These are phyloP conservation scores for Turritopsis dohrnii DNA, from an alignment of 30 jellyfish, hydroid and myxozoan species.

Conservation along the genomic window DNA sequence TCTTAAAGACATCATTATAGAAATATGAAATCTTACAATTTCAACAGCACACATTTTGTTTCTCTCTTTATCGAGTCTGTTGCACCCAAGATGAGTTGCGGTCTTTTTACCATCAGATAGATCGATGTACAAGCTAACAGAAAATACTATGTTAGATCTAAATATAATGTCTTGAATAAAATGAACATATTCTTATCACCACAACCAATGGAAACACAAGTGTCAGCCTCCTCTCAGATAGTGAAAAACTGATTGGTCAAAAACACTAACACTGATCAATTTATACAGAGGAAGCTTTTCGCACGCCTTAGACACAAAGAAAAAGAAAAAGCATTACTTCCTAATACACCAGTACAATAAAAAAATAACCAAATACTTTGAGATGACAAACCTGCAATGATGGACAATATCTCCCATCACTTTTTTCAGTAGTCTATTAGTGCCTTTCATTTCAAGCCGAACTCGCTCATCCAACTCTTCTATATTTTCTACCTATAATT, in stretches of 20 bases:
- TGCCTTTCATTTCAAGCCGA: conserved; percentile 61
- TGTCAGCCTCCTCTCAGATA: no score
- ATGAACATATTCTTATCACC: no score
- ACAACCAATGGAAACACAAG: no score
- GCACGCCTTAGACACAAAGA: not conserved
- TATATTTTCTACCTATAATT: conserved; percentile 66
- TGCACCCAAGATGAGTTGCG: conserved; percentile 77
- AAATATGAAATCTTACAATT: conserved; percentile 37
- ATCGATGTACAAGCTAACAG: conserved; percentile 59
- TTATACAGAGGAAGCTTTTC: not conserved
- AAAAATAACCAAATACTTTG: no score
- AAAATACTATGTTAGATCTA: not conserved
- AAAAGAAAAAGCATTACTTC: no score
- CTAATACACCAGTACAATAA: no score
- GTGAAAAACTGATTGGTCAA: not conserved
- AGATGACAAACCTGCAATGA: conserved; percentile 71
- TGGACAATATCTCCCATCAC: conserved; percentile 89
- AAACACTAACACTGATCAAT: not conserved
- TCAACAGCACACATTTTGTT: conserved; percentile 41
- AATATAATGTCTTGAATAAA: no score
- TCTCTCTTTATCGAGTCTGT: conserved; percentile 72
- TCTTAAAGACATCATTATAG: not conserved
- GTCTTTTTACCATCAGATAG: conserved; percentile 96
- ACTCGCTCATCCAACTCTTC: conserved; percentile 85
- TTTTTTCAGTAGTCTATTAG: conserved; percentile 39